Evolutionary conservation across 2,888 invertebrate species (phyloP), one percentile per base, ranked within the genome.

Genomic region (Azorinus chamasolen): DNA sequence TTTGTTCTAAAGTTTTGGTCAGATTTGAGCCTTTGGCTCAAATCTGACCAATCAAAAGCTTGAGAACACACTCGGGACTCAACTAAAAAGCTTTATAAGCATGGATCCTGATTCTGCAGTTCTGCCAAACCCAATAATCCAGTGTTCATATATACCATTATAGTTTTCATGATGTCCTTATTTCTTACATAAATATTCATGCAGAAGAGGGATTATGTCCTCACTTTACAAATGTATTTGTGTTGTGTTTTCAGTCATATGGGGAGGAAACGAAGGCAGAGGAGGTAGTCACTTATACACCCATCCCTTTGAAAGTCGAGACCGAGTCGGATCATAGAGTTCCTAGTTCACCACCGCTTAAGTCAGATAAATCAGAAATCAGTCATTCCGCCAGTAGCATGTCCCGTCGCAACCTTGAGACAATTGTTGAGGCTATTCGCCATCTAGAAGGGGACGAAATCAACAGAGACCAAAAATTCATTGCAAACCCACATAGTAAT

Each of bases 381-480:
- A 55, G 27, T 20, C 27, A 45, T n/a, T 16, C 25, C 24, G 54
- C 58, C 2, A 63, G 68, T 50, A 87, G 89, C 83, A 96, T 96
- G 61, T 97, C 97, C 79, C 96, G 98, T 65, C 97, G 98, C 93
- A 99, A 98, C 93, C 73, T 99, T 88, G 98, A 99, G 94, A 99
- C 99, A 16, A 99, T 99, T 85, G 98, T 99, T 45, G 99, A 99
- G 93, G 99, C 99, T 66, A 99, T 99, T 90, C 96, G 98, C 45
- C 99, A 99, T 93, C 94, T 99, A 85, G 99, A 99, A 93, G 99
- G 99, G 46, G 98, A 98, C 12, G 76, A 79, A 37, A 66, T 83
- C 25, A 69, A 79, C n/a, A 68, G 78, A 18, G 82, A 79, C n/a
- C 55, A 55, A 46, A 65, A 46, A 43, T 54, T 37, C 14, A 32